Percentiles rank a stretch among this genome's conserved stretches.
Evolutionary conservation across 2,113 vertebrate species (phyloP).

Genomic region (Amphiprion ocellaris): DNA sequence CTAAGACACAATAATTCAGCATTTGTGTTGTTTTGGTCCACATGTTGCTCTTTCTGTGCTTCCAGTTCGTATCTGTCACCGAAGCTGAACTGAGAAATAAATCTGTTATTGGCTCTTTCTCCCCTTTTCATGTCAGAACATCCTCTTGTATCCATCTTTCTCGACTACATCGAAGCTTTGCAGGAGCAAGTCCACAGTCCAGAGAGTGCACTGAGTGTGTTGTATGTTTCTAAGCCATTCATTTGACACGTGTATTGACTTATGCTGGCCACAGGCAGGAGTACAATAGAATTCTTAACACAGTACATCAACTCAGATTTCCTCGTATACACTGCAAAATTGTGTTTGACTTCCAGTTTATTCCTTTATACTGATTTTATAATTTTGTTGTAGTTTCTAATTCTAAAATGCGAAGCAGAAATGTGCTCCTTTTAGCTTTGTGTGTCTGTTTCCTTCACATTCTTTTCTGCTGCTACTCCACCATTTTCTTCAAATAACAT

Average conservation of each 20-base stretch:
- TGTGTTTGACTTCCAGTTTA: too few species aligned
- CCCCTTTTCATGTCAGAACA: neutral
- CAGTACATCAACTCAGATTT: too few species aligned
- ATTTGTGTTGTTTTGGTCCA: constrained; percentile 1
- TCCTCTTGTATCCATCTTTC: neutral
- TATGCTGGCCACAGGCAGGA: neutral
- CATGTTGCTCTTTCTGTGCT: neutral
- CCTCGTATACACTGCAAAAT: too few species aligned
- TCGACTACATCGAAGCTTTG: neutral
- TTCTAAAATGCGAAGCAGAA: too few species aligned
- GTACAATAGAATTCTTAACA: neutral
- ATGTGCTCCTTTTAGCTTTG: too few species aligned
- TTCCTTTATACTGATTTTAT: too few species aligned
- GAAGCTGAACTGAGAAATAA: neutral
- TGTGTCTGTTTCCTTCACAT: too few species aligned
- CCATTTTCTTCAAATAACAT: too few species aligned
- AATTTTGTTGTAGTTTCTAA: too few species aligned
- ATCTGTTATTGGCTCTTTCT: neutral
- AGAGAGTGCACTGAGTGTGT: neutral
- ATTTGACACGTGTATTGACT: neutral
- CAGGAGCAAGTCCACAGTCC: neutral
- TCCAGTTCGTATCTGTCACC: neutral
- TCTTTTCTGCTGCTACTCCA: too few species aligned
- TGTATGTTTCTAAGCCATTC: neutral
- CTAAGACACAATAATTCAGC: constrained; percentile 17